These are phyloP conservation scores for Cathartes aura DNA, from an alignment of 2,113 vertebrate genomes.

Conservation along the genomic window DNA sequence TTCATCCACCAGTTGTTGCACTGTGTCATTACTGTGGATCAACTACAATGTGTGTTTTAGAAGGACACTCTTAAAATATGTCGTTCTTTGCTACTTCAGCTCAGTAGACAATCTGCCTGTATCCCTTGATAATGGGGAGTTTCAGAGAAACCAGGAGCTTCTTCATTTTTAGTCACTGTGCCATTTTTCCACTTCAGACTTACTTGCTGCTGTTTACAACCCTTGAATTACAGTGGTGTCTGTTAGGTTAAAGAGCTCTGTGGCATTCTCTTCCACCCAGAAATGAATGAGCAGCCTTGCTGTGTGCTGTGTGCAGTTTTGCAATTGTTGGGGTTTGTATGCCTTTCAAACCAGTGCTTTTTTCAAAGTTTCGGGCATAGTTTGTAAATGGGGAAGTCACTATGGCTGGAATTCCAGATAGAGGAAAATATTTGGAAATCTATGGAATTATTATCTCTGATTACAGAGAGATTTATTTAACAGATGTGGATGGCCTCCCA, in stretches of 20 bases:
- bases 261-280: neutral
- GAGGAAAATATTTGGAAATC: neutral
- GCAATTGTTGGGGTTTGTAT: neutral
- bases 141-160: neutral
- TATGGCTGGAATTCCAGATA: neutral
- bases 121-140: neutral
- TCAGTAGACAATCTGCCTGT: neutral
- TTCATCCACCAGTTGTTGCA: neutral
- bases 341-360: neutral
- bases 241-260: neutral
- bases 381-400: neutral
- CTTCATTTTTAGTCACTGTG: neutral
- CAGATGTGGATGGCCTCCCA: neutral
- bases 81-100: neutral
- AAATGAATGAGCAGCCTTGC: neutral
- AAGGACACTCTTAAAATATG: rapidly evolving
- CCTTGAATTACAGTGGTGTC: neutral
- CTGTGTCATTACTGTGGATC: neutral
- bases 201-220: neutral
- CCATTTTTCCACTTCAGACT: neutral
- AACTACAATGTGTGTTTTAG: neutral
- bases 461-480: neutral
- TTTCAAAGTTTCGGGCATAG: neutral
- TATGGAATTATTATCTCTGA: neutral
- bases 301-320: neutral